These are phyloP conservation scores for Amia ocellicauda DNA, from an alignment of 2,113 vertebrate species.

Conservation along the genomic window DNA sequence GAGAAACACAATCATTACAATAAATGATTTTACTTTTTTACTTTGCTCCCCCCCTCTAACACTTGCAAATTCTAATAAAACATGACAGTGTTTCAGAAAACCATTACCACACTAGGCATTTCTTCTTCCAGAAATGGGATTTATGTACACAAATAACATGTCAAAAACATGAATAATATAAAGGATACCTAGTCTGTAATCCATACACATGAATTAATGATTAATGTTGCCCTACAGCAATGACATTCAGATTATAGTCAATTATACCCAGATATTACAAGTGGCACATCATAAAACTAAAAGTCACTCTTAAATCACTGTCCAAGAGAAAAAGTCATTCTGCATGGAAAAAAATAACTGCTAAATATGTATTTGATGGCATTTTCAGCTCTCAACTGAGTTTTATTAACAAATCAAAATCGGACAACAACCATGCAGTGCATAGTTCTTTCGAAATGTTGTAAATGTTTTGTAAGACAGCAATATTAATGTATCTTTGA, in stretches of 20 bases:
- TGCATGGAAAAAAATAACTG: conserved; percentile 28
- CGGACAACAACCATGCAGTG: too few species aligned
- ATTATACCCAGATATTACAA: conserved; percentile 42
- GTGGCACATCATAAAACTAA: conserved; percentile 46
- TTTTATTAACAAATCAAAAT: too few species aligned
- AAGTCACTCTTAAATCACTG: conserved; percentile 56
- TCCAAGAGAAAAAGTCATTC: conserved; percentile 54
- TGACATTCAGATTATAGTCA: conserved; percentile 52
- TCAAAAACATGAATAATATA: conserved; percentile 25
- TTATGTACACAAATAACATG: conserved; percentile 8
- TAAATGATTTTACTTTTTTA: too few species aligned
- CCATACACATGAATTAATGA: conserved; percentile 33
- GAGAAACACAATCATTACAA: too few species aligned
- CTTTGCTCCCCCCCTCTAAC: too few species aligned
- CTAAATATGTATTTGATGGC: conserved; percentile 61
- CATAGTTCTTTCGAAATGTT: too few species aligned
- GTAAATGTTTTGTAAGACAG: too few species aligned
- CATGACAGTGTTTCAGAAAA: conserved; percentile 14
- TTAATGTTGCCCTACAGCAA: conserved; percentile 41
- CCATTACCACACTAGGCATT: not conserved
- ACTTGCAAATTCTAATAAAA: conserved; percentile 4
- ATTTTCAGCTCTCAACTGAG: conserved; percentile 40
- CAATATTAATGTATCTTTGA: too few species aligned
- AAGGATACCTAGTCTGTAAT: conserved; percentile 27
- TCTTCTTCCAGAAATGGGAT: not conserved